Percentiles rank a stretch among this genome's conserved stretches.
phyloP scores from a whole-genome alignment of 1,140 invertebrate genomes.

The Delia radicum region DNA sequence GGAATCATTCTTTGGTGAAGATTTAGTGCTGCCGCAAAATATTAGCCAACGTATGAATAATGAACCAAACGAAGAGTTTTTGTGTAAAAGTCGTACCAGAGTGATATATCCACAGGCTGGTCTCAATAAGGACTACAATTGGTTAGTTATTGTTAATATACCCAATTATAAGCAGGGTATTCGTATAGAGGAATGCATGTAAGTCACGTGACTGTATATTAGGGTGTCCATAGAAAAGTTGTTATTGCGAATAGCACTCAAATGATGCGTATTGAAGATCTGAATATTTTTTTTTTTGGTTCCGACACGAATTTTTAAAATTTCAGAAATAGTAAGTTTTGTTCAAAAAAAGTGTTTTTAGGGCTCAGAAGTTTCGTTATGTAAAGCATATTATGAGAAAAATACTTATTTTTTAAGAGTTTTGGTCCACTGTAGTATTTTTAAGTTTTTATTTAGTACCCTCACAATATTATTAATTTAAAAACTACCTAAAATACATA shows the following conservation, averaged over 20 bases:
- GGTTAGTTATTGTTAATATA: slow-evolving; percentile 49
- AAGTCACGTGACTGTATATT: slow-evolving; percentile 29
- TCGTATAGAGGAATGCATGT: slow-evolving; percentile 53
- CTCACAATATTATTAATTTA: too few relatives aligned
- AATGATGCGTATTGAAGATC: background rate
- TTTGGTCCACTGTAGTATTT: too few relatives aligned
- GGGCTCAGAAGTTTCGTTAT: too few relatives aligned
- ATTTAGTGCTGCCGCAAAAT: slow-evolving; percentile 31
- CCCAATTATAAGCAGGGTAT: slow-evolving; percentile 47
- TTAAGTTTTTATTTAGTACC: too few relatives aligned
- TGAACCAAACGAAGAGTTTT: slow-evolving; percentile 32
- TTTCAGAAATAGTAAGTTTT: too few relatives aligned
- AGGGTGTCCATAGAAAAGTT: background rate
- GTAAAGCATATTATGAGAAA: too few relatives aligned
- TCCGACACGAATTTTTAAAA: too few relatives aligned
- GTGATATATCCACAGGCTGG: slow-evolving; percentile 41
- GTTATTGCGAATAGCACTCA: background rate
- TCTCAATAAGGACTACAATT: slow-evolving; percentile 32
- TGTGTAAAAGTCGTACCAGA: slow-evolving; percentile 35
- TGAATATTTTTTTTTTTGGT: background rate
- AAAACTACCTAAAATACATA: too few relatives aligned
- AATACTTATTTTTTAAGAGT: too few relatives aligned
- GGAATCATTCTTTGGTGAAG: slow-evolving; percentile 37
- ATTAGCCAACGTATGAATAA: slow-evolving; percentile 37
- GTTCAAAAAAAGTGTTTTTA: too few relatives aligned